Base-by-base conservation (phyloP, 2,888 invertebrate genomes). In the Cosmia trapezina region DNA sequence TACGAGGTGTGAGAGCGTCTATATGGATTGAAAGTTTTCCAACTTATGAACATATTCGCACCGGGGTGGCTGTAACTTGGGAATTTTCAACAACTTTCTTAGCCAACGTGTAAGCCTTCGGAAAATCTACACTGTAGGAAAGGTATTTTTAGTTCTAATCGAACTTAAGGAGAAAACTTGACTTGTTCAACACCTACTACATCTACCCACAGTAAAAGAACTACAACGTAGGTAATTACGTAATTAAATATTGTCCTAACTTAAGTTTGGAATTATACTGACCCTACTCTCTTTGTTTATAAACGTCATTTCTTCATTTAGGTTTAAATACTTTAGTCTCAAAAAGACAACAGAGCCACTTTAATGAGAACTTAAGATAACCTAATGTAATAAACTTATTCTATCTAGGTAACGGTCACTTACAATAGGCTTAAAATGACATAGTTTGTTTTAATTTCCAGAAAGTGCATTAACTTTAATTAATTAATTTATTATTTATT, bases 21-120 rank as follows among this genome's bases (percentile, higher is more conserved):
- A 60, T 67, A 64, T 68, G 72, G 74, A 82, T 79, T 69, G 70
- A 80, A 86, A 84, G 83, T 86, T 84, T 76, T 19, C 67, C 61
- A 78, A 86, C 86, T 81, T 73, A 28, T 66, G 70, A 69, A 75
- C 86, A 75, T 78, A 75, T 73, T 77, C 54, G 53, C 70, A 47
- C 59, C 37, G 33, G 12, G 43, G 33, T 56, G 57, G 59, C 63
- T 64, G 59, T 60, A 61, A 75, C 63, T 85, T 76, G 17, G 70
- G 47, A 76, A 73, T 71, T 84, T 79, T 63, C 74, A 53, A 82
- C 73, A 78, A 84, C 61, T 78, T 74, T 76, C 73, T 43, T 49
- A 62, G 54, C 73, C 67, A 81, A 72, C 70, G 41, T 64, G 67
- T 64, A 56, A 62, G 62, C 11, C 45, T 60, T 63, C 17, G 17